A percentile compares a stretch with the other conserved stretches of the same genome.
These are phyloP conservation scores for Amphipyra berbera DNA, from an alignment of 2,888 invertebrate genomes.

Conservation along the genomic window DNA sequence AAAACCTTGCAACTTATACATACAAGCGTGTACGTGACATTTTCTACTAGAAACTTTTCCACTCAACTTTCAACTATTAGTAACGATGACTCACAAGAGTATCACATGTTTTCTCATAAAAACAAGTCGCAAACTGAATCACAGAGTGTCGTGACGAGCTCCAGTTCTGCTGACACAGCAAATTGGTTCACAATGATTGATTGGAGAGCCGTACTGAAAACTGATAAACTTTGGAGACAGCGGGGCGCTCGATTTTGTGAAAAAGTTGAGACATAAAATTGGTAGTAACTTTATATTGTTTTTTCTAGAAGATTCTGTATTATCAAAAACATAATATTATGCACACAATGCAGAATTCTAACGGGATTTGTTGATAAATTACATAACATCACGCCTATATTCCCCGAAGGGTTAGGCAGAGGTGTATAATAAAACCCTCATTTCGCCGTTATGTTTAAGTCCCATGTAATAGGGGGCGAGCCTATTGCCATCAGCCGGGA, in stretches of 20 bases:
- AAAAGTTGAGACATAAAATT: background rate
- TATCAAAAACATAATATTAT: too few relatives aligned
- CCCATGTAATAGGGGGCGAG: too few relatives aligned
- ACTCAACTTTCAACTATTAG: conserved; percentile 10
- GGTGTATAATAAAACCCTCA: too few relatives aligned
- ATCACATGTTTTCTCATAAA: conserved; percentile 31
- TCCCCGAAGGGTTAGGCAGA: too few relatives aligned
- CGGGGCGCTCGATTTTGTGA: background rate
- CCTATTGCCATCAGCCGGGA: too few relatives aligned
- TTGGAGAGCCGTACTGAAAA: conserved; percentile 14
- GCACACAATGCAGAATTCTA: too few relatives aligned
- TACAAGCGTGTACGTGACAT: background rate
- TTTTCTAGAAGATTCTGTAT: too few relatives aligned
- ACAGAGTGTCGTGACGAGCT: conserved; percentile 23
- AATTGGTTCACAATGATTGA: conserved; percentile 49
- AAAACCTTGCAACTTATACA: too few relatives aligned
- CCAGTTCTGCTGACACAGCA: conserved; percentile 45
- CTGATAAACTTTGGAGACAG: conserved; percentile 22
- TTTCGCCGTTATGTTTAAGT: too few relatives aligned
- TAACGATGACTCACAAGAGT: conserved; percentile 21
- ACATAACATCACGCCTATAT: too few relatives aligned
- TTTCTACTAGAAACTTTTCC: background rate
- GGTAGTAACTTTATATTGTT: background rate
- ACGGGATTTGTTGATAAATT: too few relatives aligned
- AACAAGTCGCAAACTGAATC: conserved; percentile 41